These are phyloP conservation scores for Anagyrus pseudococci DNA, from an alignment of 2,888 invertebrate species.

Conservation along the genomic window DNA sequence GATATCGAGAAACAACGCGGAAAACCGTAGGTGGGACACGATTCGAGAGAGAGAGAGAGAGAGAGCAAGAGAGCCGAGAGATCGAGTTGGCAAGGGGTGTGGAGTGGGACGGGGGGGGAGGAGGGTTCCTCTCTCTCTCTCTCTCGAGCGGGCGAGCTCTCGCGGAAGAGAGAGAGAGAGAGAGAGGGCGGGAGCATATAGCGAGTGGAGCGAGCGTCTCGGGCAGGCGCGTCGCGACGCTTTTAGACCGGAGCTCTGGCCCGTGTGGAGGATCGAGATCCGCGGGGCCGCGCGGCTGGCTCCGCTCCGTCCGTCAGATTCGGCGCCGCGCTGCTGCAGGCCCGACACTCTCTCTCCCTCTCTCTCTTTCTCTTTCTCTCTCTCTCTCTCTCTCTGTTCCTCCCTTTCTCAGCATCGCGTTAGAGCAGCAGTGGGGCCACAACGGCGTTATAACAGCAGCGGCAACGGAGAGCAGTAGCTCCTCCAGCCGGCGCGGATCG, in stretches of 20 bases:
- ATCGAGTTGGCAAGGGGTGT: neutral
- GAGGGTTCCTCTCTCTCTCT: neutral
- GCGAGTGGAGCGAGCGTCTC: neutral
- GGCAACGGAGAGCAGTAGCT: too few species aligned
- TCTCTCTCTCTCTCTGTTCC: too few species aligned
- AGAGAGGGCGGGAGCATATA: too few species aligned
- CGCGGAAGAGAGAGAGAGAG: too few species aligned
- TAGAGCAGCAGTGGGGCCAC: too few species aligned
- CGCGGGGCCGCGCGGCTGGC: neutral
- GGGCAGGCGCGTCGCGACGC: conserved; percentile 46
- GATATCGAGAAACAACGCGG: neutral
- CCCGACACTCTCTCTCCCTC: neutral
- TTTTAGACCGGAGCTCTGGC: conserved; percentile 60
- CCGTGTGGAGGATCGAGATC: conserved; percentile 30
- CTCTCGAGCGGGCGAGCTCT: neutral
- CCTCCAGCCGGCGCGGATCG: too few species aligned
- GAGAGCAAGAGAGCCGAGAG: neutral
- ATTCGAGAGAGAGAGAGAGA: neutral
- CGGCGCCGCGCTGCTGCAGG: conserved; percentile 46
- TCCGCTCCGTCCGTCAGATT: conserved; percentile 49
- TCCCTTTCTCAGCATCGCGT: too few species aligned
- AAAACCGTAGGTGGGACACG: too few species aligned
- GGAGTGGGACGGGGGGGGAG: neutral
- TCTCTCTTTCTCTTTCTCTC: conserved; percentile 10
- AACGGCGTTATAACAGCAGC: too few species aligned